Percentiles rank a stretch among this genome's conserved stretches.
Evolutionary conservation across 1,140 invertebrate genomes (phyloP).

Genomic region (Hycleus cichorii): DNA sequence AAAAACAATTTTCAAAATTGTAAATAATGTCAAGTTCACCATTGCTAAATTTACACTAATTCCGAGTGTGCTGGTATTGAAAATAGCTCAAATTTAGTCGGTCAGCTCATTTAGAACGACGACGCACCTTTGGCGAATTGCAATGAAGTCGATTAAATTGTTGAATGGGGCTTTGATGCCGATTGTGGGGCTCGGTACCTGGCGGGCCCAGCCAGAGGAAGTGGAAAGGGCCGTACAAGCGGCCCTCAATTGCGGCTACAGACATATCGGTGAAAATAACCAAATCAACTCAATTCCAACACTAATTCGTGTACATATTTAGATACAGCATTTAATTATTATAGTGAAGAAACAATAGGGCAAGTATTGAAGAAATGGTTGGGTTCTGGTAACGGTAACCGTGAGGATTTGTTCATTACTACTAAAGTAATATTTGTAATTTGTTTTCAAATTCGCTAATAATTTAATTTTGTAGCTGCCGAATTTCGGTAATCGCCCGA

Average conservation of each 20-base stretch:
- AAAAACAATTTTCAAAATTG: slow-evolving; percentile 11
- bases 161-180: slow-evolving; percentile 44
- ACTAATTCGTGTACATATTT: background rate
- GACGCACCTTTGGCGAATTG: too few relatives aligned
- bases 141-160: slow-evolving; percentile 26
- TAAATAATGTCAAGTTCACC: slow-evolving; percentile 16
- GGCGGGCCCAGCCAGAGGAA: slow-evolving; percentile 52
- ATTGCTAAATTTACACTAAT: background rate
- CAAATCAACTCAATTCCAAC: too few relatives aligned
- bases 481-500: slow-evolving; percentile 48
- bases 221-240: slow-evolving; percentile 45
- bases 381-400: slow-evolving; percentile 45
- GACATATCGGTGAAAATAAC: slow-evolving; percentile 45
- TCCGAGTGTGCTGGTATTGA: too few relatives aligned
- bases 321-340: slow-evolving; percentile 59
- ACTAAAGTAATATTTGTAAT: slow-evolving; percentile 48
- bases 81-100: too few relatives aligned
- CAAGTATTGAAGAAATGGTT: slow-evolving; percentile 51
- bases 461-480: slow-evolving; percentile 43
- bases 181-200: slow-evolving; percentile 53
- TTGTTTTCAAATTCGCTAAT: background rate
- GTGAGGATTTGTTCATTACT: slow-evolving; percentile 59
- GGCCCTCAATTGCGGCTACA: slow-evolving; percentile 54
- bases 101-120: too few relatives aligned
- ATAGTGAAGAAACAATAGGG: slow-evolving; percentile 58